Base-by-base conservation (phyloP, 2,888 invertebrate species). In the Epirrhoe alternata region DNA sequence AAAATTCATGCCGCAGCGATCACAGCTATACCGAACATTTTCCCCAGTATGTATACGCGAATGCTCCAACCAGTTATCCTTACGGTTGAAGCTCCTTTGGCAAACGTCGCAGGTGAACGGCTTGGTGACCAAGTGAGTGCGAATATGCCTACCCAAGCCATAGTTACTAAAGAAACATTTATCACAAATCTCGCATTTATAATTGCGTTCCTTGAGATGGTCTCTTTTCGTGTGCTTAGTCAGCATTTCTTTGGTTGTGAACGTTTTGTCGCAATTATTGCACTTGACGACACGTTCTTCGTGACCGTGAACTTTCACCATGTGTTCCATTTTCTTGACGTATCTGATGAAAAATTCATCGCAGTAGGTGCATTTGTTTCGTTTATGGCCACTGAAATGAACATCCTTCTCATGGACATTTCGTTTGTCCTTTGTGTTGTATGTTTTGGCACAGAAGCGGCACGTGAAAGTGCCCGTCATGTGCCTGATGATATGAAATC, bases 101-200 rank as follows among this genome's bases (percentile, higher is more conserved):
- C 68, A 68, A 31, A 54, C 8, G 0, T 49, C 10, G 24, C 68
- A 68, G 1, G 14, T 16, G 17, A 58, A 58, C 8, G 45, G 57
- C 24, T 58, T 61, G 0, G 4, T 24, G 5, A 74, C 72, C 10
- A 61, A 56, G 56, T 86, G 85, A 16, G 80, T 80, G 33, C 78
- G 74, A 77, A 79, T 70, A 58, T 86, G 86, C 24, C 82, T 5
- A 74, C 75, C 10, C 73, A 74, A 60, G 84, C 57, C 24, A 76
- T 77, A 4, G 66, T 54, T 47, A 71, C 68, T 0, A 69, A 73
- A 85, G 67, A 87, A 88, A 0, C 77, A 76, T 74, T 85, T 90
- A 1, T 87, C 89, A 47, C 94, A 94, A 2, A 83, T 72, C 0
- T 80, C 73, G 53, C 94, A 94, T 4, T 81, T 80, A 49, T 86